phyloP scores from a whole-genome alignment of 2,888 invertebrate species.

The Rhamnusium bicolor region DNA sequence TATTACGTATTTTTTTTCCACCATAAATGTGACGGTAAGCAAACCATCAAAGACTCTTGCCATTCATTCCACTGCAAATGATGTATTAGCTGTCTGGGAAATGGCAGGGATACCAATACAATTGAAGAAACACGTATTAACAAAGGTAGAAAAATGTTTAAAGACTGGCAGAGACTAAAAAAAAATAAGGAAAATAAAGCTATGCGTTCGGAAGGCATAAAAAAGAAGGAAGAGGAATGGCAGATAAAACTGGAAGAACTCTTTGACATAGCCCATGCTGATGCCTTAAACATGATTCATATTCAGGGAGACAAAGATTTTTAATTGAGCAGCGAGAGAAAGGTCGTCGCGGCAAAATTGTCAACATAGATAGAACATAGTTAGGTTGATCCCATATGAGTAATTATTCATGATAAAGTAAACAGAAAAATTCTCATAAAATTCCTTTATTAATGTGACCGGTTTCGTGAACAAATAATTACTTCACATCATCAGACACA shows the following conservation, averaged over 20 bases:
- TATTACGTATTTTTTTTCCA: not conserved
- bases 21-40: conserved; percentile 15
- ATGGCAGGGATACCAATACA: conserved; percentile 18
- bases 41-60: conserved; percentile 22
- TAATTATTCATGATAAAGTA: too few relatives aligned
- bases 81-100: conserved; percentile 23
- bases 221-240: not conserved
- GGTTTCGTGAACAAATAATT: too few relatives aligned
- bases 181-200: conserved; percentile 27
- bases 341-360: not conserved
- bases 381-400: too few relatives aligned
- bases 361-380: not conserved
- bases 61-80: conserved; percentile 10
- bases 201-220: not conserved
- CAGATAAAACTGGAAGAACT: not conserved
- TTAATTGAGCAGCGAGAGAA: not conserved
- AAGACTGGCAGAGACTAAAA: not conserved
- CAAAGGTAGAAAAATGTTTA: conserved; percentile 21
- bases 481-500: too few relatives aligned
- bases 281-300: not conserved
- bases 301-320: not conserved
- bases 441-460: too few relatives aligned
- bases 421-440: too few relatives aligned
- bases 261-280: not conserved
- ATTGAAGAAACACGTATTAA: conserved; percentile 33